Base-by-base conservation (phyloP, 2,797 vertebrate species). In the Limnodromus scolopaceus region DNA sequence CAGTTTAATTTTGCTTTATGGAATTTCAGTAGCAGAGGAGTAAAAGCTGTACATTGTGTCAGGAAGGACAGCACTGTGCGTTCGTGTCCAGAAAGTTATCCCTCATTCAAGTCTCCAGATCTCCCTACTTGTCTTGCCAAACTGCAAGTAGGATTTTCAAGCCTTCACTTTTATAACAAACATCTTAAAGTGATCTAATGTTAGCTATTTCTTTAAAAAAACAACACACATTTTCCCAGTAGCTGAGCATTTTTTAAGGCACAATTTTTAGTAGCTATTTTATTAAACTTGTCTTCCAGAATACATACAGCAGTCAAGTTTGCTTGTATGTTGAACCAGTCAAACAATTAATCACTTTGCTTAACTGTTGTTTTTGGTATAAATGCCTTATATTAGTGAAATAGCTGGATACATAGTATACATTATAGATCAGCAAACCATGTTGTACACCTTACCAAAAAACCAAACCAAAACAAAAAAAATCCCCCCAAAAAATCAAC, bases 401-500 rank as follows among this genome's bases (percentile, higher is more conserved):
- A 66, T 32, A 87, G 9, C 22, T 81, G 30, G 32, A 63, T 81
- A 36, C 15, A 48, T 11, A 48, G 9, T 41, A 79, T 61, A 43
- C 10, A 45, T 84, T 84, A 8, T 28, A 18, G 48, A 13, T 72
- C 74, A 51, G 25, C 6, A 92, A 78, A 72, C 66, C 1, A 79
- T 54, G 6, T 54, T 74, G 17, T 84, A 13, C 9, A 32, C 5
- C 32, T 83, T 38, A 34, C 13, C 41, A 2, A 18, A 61, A 70
- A 61, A 46, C 15, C 5, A 8, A 8, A 30, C 6, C 48, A 49
- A 46, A 4, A 14, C 3, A 61, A 63, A 49, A 13, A 48, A 30
- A n/a, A 3, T 11, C 11, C 11, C 11, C 19, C 17, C 30, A 5
- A 16, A 11, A n/a, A 5, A 39, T n/a, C n/a, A 13, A 8, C 1